Conservation (phyloP, 2,888 invertebrate species). For the Parthenolecanium corni region DNA sequence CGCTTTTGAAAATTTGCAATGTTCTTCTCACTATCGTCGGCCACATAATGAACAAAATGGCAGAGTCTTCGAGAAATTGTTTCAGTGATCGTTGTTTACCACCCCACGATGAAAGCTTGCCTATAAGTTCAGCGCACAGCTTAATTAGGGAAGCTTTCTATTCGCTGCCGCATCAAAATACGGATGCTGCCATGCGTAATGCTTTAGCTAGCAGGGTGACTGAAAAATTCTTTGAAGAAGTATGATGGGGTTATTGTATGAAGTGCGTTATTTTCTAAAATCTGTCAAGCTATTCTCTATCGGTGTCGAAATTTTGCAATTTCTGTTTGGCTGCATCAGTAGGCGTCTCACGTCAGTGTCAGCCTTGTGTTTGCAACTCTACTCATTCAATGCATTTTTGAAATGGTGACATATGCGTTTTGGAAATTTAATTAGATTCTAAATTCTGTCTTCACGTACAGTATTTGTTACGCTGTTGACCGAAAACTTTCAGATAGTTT, state of each 20-base stretch:
- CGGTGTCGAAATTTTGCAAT: no score
- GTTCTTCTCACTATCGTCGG: constrained; percentile 73
- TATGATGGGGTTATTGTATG: not conserved
- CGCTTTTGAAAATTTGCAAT: constrained; percentile 78
- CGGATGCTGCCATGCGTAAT: constrained; percentile 72
- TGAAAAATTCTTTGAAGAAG: constrained; percentile 43
- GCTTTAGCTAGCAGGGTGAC: constrained; percentile 68
- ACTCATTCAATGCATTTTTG: no score
- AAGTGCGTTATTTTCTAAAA: no score
- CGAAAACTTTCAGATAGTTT: no score
- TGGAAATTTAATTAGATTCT: no score
- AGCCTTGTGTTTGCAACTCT: no score
- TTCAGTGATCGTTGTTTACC: not conserved
- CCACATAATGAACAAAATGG: constrained; percentile 33
- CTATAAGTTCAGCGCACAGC: constrained; percentile 32
- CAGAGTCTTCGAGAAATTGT: constrained; percentile 5
- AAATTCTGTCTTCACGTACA: no score
- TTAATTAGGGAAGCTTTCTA: constrained; percentile 70
- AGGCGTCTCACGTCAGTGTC: no score
- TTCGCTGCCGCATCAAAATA: constrained; percentile 67
- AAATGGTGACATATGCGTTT: no score
- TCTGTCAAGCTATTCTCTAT: no score
- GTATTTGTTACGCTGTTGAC: no score
- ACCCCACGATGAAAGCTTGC: constrained; percentile 1
- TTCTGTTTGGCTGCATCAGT: no score